A percentile compares a stretch with the other conserved stretches of the same genome.
These are phyloP conservation scores for Thermophis baileyi DNA, from an alignment of 2,113 vertebrate genomes.

Conservation along the genomic window DNA sequence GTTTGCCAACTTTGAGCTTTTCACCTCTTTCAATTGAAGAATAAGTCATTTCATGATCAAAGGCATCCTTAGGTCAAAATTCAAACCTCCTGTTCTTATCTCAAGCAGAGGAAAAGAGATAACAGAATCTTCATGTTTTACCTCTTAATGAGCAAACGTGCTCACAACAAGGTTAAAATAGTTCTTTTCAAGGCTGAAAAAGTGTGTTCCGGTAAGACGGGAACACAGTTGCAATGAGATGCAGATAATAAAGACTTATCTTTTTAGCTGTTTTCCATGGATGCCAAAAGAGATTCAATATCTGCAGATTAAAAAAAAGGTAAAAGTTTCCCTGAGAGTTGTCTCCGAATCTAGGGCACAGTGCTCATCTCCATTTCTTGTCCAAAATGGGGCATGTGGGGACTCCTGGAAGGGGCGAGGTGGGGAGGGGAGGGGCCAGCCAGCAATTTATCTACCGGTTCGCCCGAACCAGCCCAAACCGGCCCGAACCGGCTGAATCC, in stretches of 20 bases:
- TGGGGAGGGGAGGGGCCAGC: too few relatives aligned
- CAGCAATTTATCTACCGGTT: too few relatives aligned
- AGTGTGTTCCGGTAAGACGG: neutral
- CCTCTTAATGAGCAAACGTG: conserved; percentile 28
- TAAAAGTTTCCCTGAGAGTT: neutral
- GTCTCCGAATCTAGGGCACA: neutral
- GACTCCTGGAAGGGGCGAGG: too few relatives aligned
- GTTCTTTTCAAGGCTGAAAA: conserved; percentile 11
- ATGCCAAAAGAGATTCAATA: neutral
- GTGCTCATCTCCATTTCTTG: neutral
- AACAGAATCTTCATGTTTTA: conserved; percentile 25
- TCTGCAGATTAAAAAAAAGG: neutral
- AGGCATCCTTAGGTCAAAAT: conserved; percentile 28
- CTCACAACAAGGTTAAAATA: conserved; percentile 2
- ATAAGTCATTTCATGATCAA: conserved; percentile 50
- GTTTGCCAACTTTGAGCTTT: conserved; percentile 39
- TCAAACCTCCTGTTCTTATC: conserved; percentile 35
- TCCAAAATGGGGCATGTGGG: too few relatives aligned
- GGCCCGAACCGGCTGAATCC: too few relatives aligned
- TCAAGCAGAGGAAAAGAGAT: neutral
- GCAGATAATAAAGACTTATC: neutral
- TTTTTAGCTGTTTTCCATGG: neutral
- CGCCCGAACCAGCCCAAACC: too few relatives aligned
- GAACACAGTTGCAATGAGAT: neutral
- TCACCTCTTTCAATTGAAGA: conserved; percentile 37